Evolutionary conservation across 1,140 invertebrate species (phyloP), one percentile per base, ranked within the genome.

Genomic region (Cydia splendana): DNA sequence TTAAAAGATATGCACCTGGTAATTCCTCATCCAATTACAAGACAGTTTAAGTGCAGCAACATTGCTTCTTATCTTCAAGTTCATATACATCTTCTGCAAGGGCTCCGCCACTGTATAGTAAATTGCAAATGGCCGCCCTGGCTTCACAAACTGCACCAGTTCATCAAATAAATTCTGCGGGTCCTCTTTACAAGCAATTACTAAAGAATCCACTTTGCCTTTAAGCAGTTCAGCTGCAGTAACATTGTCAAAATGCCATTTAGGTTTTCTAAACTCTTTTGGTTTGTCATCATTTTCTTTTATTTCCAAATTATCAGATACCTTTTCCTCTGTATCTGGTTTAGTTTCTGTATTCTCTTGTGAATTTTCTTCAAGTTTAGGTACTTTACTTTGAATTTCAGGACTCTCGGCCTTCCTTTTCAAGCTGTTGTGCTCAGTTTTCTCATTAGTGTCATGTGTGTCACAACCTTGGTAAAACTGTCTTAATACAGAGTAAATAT

Each of bases 1-100:
- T 53, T 53, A n/a, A 24, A 62, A 10, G n/a, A 57, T 7, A 57
- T 57, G n/a, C 51, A 99, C 96, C 94, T 99, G 98, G 94, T 98
- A 98, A 74, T 96, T 95, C 81, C 98, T 94, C 84, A 98, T 93
- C 95, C 98, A 99, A 82, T 97, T 98, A 69, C 97, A 97, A 53
- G 96, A 96, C 1, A 99, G 86, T 88, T 95, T 95, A 34, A 99
- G 85, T 85, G 95, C 96, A 18, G 97, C 94, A 10, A 97, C 95
- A 88, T 96, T 95, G 18, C 94, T 94, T 13, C 93, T 88, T 65
- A 94, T 93, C 88, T 97, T 98, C 13, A 99, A 88, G 79, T 95
- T 94, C 48, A 95, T 90, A 87, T 97, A 99, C 57, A 96, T 95
- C 76, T 98, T 96, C 82, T 97, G 94, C 12, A 99, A 89, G 3